Percentiles rank a stretch among this genome's conserved stretches.
Conservation (phyloP, 2,888 invertebrate species). For the Graphium colonna region DNA sequence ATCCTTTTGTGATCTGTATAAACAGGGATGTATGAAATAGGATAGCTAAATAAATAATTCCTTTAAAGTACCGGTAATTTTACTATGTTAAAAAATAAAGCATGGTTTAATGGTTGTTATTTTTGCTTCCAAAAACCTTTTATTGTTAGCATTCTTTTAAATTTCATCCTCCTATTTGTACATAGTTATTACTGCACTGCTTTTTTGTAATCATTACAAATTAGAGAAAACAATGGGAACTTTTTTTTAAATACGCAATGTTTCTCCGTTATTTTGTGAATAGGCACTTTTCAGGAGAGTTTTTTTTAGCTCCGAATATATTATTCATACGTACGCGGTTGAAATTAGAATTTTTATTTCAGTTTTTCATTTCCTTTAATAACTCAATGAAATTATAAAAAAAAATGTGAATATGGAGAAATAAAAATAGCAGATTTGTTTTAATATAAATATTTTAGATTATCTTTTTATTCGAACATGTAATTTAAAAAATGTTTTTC, state of each 20-base stretch:
- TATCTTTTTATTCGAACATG: too few relatives aligned
- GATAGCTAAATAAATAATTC: neutral
- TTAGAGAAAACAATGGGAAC: slow-evolving; percentile 18
- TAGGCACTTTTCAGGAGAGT: slow-evolving; percentile 14
- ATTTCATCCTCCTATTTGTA: slow-evolving; percentile 4
- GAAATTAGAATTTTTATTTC: slow-evolving; percentile 1
- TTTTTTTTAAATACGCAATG: slow-evolving; percentile 13
- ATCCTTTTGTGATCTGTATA: too few relatives aligned
- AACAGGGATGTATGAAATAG: too few relatives aligned
- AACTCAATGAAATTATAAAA: too few relatives aligned
- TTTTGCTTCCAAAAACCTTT: slow-evolving; percentile 6
- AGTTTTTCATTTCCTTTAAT: too few relatives aligned
- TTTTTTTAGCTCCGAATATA: slow-evolving; percentile 12
- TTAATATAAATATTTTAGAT: too few relatives aligned
- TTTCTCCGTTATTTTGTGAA: slow-evolving; percentile 18
- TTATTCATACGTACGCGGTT: slow-evolving; percentile 4
- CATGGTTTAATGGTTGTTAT: neutral
- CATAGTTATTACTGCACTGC: slow-evolving; percentile 2
- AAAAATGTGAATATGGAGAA: too few relatives aligned
- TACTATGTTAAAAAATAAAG: neutral
- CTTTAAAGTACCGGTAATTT: neutral
- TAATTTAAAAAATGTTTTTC: too few relatives aligned
- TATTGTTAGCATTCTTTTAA: slow-evolving; percentile 5
- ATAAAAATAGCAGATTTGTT: too few relatives aligned
- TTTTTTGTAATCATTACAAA: slow-evolving; percentile 18